Evolutionary conservation across 2,113 vertebrate species (phyloP), one percentile per base, ranked within the genome.

Genomic region (Pterocles gutturalis): DNA sequence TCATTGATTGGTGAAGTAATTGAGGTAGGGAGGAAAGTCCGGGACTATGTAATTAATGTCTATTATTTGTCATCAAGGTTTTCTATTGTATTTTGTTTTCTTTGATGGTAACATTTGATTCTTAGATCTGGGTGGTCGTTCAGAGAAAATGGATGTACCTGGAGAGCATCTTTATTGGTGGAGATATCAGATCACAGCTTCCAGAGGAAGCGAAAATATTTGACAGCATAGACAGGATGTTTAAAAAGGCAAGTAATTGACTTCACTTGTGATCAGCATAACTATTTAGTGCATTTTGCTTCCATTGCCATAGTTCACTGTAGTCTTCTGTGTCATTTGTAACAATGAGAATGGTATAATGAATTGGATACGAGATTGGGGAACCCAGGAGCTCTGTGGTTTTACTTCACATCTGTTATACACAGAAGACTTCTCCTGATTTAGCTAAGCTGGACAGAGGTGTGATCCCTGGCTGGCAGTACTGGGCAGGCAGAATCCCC

Each of bases 131-230:
- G 99, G 95, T 99, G 98, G 89, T 98, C 41, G 99, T 99, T 34
- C 99, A 99, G 96, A 98, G 99, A 11, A 99, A 99, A 97, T 99
- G 99, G 99, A 99, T 99, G 98, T 99, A 99, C 88, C 96, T 99
- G 67, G 99, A 99, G 92, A 99, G 98, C 96, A 99, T 99, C 83
- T 99, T 99, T 93, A 99, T 99, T 28, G 98, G 98, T 38, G 99
- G 98, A 49, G 99, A 99, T 91, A 99, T 99, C 96, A 96, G 99
- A 80, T 98, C 98, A 4, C 99, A 99, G 72, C 98, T 99, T 84
- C 99, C 99, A 0, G 99, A 99, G 4, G 99, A 99, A 97, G 99
- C 99, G 2, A 98, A 99, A 95, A 99, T 99, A 90, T 99, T 99
- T 96, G 99, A 99, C 89, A 97, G 97, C 46, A 98, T 99, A 43